These are phyloP conservation scores for Microcebus jonahi DNA, from an alignment of 2,113 vertebrate genomes.

Conservation along the genomic window DNA sequence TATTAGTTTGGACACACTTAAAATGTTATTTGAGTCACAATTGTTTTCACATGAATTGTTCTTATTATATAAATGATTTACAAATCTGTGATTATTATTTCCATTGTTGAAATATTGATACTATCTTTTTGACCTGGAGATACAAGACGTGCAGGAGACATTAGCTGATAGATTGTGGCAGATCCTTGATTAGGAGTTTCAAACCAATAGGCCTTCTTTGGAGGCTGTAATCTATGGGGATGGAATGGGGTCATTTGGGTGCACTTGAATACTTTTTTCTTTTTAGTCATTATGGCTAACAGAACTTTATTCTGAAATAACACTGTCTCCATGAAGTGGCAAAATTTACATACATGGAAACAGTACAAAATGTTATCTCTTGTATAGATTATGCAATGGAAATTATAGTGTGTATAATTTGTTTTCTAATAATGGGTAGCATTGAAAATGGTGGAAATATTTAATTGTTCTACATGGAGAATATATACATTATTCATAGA, in stretches of 20 bases:
- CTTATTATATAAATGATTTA: background rate
- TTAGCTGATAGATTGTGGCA: background rate
- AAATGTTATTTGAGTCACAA: background rate
- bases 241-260: background rate
- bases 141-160: background rate
- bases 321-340: background rate
- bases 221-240: background rate
- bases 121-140: background rate
- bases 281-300: background rate
- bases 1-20: background rate
- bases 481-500: background rate
- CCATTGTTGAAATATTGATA: background rate
- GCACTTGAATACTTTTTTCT: background rate
- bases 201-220: background rate
- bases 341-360: background rate
- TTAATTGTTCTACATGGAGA: background rate
- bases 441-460: background rate
- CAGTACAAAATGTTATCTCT: background rate
- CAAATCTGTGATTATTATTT: background rate
- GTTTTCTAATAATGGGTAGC: background rate
- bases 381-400: background rate
- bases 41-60: background rate
- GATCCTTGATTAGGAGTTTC: background rate
- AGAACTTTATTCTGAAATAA: background rate
- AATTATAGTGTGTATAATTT: background rate